Conservation (phyloP, 2,888 invertebrate species). For the Brenthis ino region DNA sequence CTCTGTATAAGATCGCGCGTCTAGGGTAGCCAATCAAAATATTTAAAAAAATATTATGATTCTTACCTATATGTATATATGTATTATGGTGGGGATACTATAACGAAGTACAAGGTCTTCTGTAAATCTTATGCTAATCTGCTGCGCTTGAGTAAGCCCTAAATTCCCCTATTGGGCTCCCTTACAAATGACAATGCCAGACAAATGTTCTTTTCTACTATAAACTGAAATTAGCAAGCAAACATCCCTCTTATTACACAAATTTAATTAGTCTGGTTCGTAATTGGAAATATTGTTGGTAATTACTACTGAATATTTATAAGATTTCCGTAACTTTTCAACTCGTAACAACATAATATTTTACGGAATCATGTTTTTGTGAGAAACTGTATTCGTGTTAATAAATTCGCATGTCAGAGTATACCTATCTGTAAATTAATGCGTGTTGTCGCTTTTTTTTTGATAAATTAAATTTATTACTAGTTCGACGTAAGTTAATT, state of each 20-base stretch:
- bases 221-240: too few relatives aligned
- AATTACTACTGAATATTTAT: slow-evolving; percentile 21
- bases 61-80: too few relatives aligned
- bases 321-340: slow-evolving; percentile 15
- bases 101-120: too few relatives aligned
- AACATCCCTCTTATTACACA: slow-evolving; percentile 10
- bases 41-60: too few relatives aligned
- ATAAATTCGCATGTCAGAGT: slow-evolving; percentile 7
- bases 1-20: too few relatives aligned
- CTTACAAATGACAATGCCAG: too few relatives aligned
- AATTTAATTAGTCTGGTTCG: slow-evolving; percentile 14
- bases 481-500: slow-evolving; percentile 4
- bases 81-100: too few relatives aligned
- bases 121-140: too few relatives aligned
- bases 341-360: slow-evolving; percentile 12
- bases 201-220: too few relatives aligned
- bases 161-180: too few relatives aligned
- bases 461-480: slow-evolving; percentile 2
- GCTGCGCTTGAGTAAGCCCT: too few relatives aligned
- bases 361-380: slow-evolving; percentile 5
- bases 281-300: slow-evolving; percentile 6
- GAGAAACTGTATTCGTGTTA: slow-evolving; percentile 11
- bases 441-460: background rate
- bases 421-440: background rate
- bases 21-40: too few relatives aligned